Base-by-base conservation (phyloP, 2,888 invertebrate species). In the Bhutanitis thaidina region DNA sequence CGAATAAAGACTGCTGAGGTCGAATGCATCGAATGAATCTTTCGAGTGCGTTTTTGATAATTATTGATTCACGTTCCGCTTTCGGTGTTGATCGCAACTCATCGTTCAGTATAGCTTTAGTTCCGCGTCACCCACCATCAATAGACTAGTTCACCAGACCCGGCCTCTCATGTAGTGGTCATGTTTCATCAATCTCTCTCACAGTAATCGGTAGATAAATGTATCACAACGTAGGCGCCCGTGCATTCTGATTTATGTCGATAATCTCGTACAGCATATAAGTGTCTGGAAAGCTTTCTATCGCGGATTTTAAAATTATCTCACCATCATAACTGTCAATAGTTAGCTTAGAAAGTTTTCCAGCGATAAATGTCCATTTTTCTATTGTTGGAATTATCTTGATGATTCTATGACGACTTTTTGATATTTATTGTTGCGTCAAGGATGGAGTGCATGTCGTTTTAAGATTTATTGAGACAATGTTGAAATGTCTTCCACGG, bases 141-240 rank as follows among this genome's bases (percentile, higher is more conserved):
- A 67, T 78, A 65, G 64, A 69, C 55, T 77, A 80, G 76, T 59
- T 71, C 80, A 77, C 83, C 80, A 80, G 71, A 75, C 79, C 81
- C 77, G 79, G 77, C 76, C 78, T 80, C 76, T 82, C 88, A 86
- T 84, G 75, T 87, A 88, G 87, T 67, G 74, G 76, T 76, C 83
- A 82, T 83, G 66, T 62, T 65, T 61, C 78, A 81, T 83, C 80
- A 76, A 78, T 77, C 74, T 81, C 68, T 77, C 69, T 79, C 86
- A 82, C 80, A 74, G 71, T 77, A 69, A n/a, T 69, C 80, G 82
- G 74, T 87, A 88, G 89, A 87, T 89, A 87, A 88, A 80, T 87
- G 89, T 89, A 89, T 89, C 89, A 89, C 89, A 89, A 87, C 71
- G 70, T 87, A 88, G 80, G 86, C 88, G 89, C 89, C 88, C 87